Evolutionary conservation across 1,140 invertebrate species (phyloP), one percentile per base, ranked within the genome.

Genomic region (Mamestra configurata): DNA sequence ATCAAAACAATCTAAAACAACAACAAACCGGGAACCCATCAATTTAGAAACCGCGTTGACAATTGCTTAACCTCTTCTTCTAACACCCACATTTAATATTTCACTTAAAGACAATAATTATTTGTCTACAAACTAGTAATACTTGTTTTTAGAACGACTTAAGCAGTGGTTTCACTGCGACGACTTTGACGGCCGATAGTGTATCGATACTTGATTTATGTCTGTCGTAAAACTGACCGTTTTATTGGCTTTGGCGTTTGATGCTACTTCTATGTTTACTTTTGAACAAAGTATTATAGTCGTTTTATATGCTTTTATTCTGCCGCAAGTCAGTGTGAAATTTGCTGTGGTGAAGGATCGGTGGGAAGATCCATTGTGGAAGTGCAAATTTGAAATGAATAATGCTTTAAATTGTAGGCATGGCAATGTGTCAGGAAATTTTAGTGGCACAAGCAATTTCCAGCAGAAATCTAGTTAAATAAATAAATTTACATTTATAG

Each of bases 181-280:
- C 61, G 76, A 55, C 64, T 76, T 76, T 68, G 76, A 75, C 22
- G 72, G 31, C 10, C 76, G 64, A 78, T 78, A 68, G 76, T 78
- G 15, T 46, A 77, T 77, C 76, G 51, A 78, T 78, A 18, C 35
- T 68, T 78, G 76, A 78, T 78, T 78, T 78, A 78, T 57, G 76
- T 70, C 31, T 70, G 76, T 78, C 76, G 76, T 78, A 68, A 78
- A 78, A 57, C 43, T 68, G 61, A 55, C 76, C 76, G 64, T 78
- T 78, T 78, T 78, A 78, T 70, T 78, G 61, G 57, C 61, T 55
- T 55, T 40, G 11, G 49, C 76, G n/a, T 78, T 78, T 70, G 76
- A 78, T 78, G 76, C 64, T 78, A 70, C 76, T 78, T 78, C 64
- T 78, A 43, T 76, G 73, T 76, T 59, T 76, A 61, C 57, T 61